Percentiles rank a stretch among this genome's conserved stretches.
Evolutionary conservation across 2,888 invertebrate species (phyloP).

Genomic region (Panzeria rudis): DNA sequence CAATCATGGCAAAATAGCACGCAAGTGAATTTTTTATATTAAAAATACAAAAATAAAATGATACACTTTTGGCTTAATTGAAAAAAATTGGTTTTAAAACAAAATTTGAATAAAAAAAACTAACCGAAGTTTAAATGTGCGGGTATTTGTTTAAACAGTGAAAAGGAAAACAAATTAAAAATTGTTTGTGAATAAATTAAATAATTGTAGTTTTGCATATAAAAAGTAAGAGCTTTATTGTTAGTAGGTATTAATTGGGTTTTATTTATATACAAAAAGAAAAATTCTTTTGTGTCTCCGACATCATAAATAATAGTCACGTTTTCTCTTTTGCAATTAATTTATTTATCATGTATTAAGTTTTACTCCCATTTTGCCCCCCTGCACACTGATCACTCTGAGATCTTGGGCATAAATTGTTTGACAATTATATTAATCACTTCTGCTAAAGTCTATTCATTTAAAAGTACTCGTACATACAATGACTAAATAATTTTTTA

Average conservation of each 20-base stretch:
- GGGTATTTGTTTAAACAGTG: constrained; percentile 13
- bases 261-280: neutral
- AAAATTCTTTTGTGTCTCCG: constrained; percentile 37
- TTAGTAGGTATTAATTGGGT: constrained; percentile 22
- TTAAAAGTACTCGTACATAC: neutral
- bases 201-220: constrained; percentile 3
- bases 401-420: neutral
- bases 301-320: constrained; percentile 36
- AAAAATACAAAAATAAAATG: constrained; percentile 30
- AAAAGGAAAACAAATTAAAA: neutral
- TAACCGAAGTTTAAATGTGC: constrained; percentile 36
- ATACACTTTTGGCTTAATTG: constrained; percentile 42
- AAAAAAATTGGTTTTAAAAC: constrained; percentile 40
- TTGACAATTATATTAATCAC: constrained; percentile 24
- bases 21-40: constrained; percentile 45
- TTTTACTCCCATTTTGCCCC: neutral
- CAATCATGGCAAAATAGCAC: constrained; percentile 53
- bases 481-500: constrained; percentile 32
- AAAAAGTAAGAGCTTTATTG: constrained; percentile 46
- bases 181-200: constrained; percentile 33
- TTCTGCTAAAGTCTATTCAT: neutral
- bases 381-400: neutral
- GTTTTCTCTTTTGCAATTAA: constrained; percentile 61
- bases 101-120: constrained; percentile 17
- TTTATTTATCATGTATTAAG: constrained; percentile 6